Conservation (phyloP, 1,140 invertebrate genomes). For the Drosophila pseudoananassae region DNA sequence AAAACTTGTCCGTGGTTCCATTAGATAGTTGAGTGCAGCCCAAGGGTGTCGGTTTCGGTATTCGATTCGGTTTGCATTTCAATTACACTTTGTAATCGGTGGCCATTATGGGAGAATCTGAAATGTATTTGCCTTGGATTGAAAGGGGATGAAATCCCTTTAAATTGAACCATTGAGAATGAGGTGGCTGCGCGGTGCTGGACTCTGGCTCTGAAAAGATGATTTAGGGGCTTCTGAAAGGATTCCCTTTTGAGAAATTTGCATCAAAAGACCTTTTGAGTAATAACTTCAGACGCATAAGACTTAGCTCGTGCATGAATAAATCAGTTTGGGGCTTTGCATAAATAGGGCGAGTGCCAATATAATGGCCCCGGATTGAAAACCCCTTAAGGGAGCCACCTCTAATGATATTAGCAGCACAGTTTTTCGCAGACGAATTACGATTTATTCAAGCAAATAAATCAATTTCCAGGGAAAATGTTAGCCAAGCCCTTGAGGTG, state of each 20-base stretch:
- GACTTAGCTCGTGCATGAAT: conserved; percentile 27
- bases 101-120: conserved; percentile 33
- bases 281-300: conserved; percentile 37
- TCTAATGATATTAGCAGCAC: conserved; percentile 32
- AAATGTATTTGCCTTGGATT: conserved; percentile 27
- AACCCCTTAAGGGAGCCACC: conserved; percentile 9
- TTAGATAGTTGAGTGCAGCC: conserved; percentile 24
- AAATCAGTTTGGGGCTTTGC: conserved; percentile 26
- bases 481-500: neutral
- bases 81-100: conserved; percentile 52
- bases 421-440: conserved; percentile 20
- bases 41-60: conserved; percentile 10
- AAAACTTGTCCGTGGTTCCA: conserved; percentile 30
- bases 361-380: conserved; percentile 28
- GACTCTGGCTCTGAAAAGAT: neutral
- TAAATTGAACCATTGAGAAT: conserved; percentile 37
- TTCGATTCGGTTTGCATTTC: conserved; percentile 25
- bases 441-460: conserved; percentile 30
- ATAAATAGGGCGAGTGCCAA: conserved; percentile 23
- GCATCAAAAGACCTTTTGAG: conserved; percentile 30
- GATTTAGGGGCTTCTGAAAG: conserved; percentile 24
- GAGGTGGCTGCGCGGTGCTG: neutral
- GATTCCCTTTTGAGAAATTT: conserved; percentile 28
- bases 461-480: conserved; percentile 15
- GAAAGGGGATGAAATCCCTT: conserved; percentile 36